Evolutionary conservation across 1,140 invertebrate species (phyloP), one percentile per base, ranked within the genome.

Genomic region (Scaptodrosophila lebanonensis): DNA sequence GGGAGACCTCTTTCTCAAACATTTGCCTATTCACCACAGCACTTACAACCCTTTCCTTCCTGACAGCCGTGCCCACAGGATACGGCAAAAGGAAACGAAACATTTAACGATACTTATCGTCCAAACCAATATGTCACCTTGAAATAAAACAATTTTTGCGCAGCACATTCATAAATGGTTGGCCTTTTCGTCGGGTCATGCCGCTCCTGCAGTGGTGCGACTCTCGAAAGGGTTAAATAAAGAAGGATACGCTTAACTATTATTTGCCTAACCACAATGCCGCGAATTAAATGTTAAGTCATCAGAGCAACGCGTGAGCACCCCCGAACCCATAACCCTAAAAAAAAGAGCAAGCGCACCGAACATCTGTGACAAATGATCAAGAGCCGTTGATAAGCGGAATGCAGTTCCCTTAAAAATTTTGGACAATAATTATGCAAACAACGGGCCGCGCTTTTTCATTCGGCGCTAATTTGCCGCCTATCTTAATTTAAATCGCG

Each of bases 401-500:
- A 58, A 57, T 3, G 22, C 72, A 64, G 63, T 77, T 43, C n/a
- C n/a, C n/a, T 25, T 57, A 79, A 61, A 56, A 63, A 36, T 44
- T 38, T 43, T 44, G 35, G 50, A 39, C 25, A 58, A 79, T 77
- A 79, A 77, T 77, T 77, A 77, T 77, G 73, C 73, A 77, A 77
- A 79, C 73, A 79, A 82, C 45, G 69, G 75, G 69, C 59, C 73
- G 22, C 3, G 22, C 3, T 25, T 8, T 25, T 25, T n/a, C n/a
- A 25, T 8, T 4, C 3, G 22, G 22, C 22, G 73, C 73, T 77
- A 77, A 77, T 77, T 77, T 77, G 73, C 73, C 68, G 65, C 73
- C 66, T 77, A 77, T 77, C 73, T 77, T 79, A 77, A 77, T 79
- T 77, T 79, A 77, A 79, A 77, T 79, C 73, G 75, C 64, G 62